Percentiles rank a stretch among this genome's conserved stretches.
Evolutionary conservation across 2,113 vertebrate species (phyloP).

Genomic region (Rhabdomys dilectus): DNA sequence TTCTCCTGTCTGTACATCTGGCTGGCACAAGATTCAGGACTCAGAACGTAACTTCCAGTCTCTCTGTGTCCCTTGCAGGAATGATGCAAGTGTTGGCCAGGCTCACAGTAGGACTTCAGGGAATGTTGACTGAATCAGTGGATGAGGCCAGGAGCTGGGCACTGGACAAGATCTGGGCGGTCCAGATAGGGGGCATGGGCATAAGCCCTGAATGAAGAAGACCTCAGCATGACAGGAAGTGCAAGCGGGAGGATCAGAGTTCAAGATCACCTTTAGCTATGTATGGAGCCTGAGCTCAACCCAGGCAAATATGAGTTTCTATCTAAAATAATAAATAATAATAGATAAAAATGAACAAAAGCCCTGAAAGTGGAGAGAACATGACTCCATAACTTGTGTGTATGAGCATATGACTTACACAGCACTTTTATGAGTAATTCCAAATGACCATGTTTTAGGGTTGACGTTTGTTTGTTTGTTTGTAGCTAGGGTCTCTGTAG

Average conservation of each 20-base stretch:
- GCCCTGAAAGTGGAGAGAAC: not conserved
- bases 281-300: not conserved
- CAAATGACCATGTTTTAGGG: not conserved
- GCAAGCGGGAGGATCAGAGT: not conserved
- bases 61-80: not conserved
- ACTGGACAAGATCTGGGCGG: not conserved
- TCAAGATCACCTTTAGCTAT: not conserved
- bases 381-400: not conserved
- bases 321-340: not conserved
- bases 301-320: not conserved
- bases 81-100: not conserved
- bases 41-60: not conserved
- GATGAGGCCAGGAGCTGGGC: not conserved
- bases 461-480: not conserved
- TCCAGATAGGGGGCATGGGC: not conserved
- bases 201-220: constrained; percentile 10
- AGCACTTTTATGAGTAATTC: not conserved
- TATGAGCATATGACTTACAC: not conserved
- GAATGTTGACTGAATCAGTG: not conserved
- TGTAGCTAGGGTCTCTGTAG: not conserved
- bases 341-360: not conserved
- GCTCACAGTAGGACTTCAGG: not conserved
- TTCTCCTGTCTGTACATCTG: not conserved
- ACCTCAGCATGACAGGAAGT: not conserved
- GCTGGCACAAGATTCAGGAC: not conserved